Base-by-base conservation (phyloP, 2,888 invertebrate genomes). In the Elgonia sp. region DNA sequence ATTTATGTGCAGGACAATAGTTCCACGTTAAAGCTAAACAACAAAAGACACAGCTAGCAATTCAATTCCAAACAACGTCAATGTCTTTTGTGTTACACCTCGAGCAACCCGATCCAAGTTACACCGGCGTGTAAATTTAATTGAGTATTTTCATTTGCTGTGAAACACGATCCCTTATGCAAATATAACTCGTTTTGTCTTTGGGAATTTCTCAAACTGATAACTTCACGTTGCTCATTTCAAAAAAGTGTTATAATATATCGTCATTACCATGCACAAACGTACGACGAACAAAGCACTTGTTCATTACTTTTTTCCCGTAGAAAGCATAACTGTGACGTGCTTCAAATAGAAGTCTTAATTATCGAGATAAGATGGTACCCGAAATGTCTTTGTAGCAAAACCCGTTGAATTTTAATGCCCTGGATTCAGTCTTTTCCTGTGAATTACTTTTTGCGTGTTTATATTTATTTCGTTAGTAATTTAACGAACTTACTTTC, bases 401-500 rank as follows among this genome's bases (percentile, higher is more conserved):
- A 20, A 6, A 12, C 57, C 6, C 57, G 57, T 57, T 57, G 57
- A 18, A 57, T 57, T 57, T 57, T 57, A 57, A 18, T 57, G 57
- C 9, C 57, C 20, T 21, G 57, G 20, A 57, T 57, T 57, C 57
- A 57, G 9, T 20, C 8, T 57, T 57, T 57, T 21, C 57, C 57
- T 55, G 20, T 18, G 55, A 55, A n/a, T n/a, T 4, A 6, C 55
- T 55, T 55, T 55, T 55, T 5, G 50, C 55, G 55, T 55, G 20
- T 18, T 55, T 55, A 18, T 55, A 18, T 55, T n/a, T n/a, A 55
- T 55, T 55, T 20, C 6, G n/a, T n/a, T 20, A 55, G 55, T 55
- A 55, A 55, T 55, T 55, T 18, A 55, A 55, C 55, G 55, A 55
- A 55, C 55, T 20, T 55, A 20, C n/a, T 72, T 85, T 62, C 16